phyloP scores from a whole-genome alignment of 2,888 invertebrate genomes.

The Tromatobia lineatoria region DNA sequence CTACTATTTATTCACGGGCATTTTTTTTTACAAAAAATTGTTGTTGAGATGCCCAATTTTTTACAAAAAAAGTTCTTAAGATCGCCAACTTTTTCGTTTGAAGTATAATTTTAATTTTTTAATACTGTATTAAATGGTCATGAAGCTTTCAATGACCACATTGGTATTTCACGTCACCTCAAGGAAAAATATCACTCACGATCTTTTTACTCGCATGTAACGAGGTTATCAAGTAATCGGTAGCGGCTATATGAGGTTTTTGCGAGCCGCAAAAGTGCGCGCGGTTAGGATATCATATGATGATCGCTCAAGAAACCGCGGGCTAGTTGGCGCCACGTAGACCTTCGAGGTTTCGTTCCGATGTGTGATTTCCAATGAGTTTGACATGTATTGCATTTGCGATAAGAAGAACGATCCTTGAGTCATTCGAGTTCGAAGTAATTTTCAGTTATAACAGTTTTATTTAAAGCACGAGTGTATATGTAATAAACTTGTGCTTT shows the following conservation, averaged over 20 bases:
- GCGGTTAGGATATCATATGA: conserved; percentile 65
- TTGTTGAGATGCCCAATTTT: no score
- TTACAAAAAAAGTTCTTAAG: no score
- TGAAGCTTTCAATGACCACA: neutral
- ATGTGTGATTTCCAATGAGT: neutral
- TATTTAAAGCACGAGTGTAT: no score
- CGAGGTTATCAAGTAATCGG: conserved; percentile 48
- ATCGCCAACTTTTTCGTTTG: neutral
- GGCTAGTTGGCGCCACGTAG: conserved; percentile 61
- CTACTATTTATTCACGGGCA: no score
- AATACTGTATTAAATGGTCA: neutral
- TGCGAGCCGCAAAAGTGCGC: conserved; percentile 51
- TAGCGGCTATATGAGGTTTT: conserved; percentile 38
- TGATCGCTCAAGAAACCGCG: conserved; percentile 67
- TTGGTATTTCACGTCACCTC: neutral
- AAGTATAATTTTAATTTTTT: neutral
- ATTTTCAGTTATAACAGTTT: no score
- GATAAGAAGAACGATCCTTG: conserved; percentile 41
- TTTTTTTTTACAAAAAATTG: no score
- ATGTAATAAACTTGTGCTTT: no score
- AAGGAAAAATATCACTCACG: neutral
- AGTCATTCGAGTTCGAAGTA: neutral
- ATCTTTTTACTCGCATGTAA: conserved; percentile 8
- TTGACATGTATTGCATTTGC: neutral
- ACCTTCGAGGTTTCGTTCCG: conserved; percentile 56